These are phyloP conservation scores for Muscicapa comitata DNA, from an alignment of 2,797 vertebrate genomes.

Conservation along the genomic window DNA sequence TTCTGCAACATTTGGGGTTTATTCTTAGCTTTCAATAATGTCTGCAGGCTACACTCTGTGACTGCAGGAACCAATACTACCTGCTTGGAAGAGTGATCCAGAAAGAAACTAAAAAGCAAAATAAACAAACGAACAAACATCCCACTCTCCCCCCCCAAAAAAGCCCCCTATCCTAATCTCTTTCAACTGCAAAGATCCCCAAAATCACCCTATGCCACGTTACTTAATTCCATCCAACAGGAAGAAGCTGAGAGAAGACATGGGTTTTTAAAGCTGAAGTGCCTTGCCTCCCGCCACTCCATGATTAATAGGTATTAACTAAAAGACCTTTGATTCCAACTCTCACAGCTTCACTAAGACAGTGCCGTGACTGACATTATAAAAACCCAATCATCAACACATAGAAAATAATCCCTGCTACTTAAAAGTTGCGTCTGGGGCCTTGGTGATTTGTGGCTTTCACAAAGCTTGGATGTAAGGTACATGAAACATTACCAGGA, in stretches of 20 bases:
- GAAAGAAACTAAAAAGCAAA: neutral
- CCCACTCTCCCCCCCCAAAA: rapidly evolving
- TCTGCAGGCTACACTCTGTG: neutral
- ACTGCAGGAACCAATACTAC: neutral
- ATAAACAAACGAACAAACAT: rapidly evolving
- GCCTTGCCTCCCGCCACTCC: neutral
- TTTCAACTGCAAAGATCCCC: neutral
- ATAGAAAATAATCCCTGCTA: neutral
- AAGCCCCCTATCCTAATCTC: neutral
- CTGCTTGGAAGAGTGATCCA: neutral
- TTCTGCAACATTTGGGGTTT: neutral
- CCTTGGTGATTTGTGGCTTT: neutral
- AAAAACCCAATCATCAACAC: neutral
- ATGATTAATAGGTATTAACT: neutral
- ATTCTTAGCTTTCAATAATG: neutral
- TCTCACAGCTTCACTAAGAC: neutral
- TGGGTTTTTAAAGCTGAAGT: neutral
- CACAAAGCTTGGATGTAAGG: neutral
- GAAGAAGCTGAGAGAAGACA: neutral
- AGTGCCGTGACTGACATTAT: neutral
- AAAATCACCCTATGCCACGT: neutral
- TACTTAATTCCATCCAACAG: neutral
- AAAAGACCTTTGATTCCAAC: neutral
- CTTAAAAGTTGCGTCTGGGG: neutral
- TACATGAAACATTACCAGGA: neutral